Base-by-base conservation (phyloP, 2,888 invertebrate species). In the Drosophila macrospina region DNA sequence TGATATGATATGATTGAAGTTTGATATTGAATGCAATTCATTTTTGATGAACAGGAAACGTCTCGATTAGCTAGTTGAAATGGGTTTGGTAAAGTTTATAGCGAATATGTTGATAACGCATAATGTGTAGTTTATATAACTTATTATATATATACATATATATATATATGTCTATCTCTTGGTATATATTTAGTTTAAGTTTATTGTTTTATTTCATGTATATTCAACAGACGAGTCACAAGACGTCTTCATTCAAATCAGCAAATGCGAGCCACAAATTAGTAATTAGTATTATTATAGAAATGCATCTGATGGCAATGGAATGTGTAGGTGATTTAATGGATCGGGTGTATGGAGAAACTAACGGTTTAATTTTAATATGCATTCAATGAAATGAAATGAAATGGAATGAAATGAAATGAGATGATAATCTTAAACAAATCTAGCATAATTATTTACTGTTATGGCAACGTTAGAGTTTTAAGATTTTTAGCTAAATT, bases 401-500 rank as follows among this genome's bases (percentile, higher is more conserved):
- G 20, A 20, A 20, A 20, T 20, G 20, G 3, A 20, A 20, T 20
- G 20, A 20, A 65, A 30, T n/a, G 30, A 24, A 54, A 39, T 41
- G 10, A 48, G 24, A 61, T 47, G 41, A 41, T 59, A 55, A 68
- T 65, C 45, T 45, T 45, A 45, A 62, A 54, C 48, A 47, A 42
- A 69, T 67, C 65, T 86, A 84, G 83, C 72, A 84, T 84, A 84
- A 84, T 84, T 84, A 84, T 84, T 72, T 74, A 84, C 81, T 84
- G 83, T 84, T 84, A 86, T 71, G 86, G 71, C 54, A 66, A 65
- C 70, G 71, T 82, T 84, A 86, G 73, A 71, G 66, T 81, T 74
- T 75, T 88, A 86, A 88, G 86, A 63, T 72, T 86, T 86, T 88
- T 86, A 86, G 86, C 86, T 86, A 88, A 86, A 88, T 86, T 88